A percentile compares a stretch with the other conserved stretches of the same genome.
Conservation (phyloP, 2,113 vertebrate genomes). For the Carassius auratus region DNA sequence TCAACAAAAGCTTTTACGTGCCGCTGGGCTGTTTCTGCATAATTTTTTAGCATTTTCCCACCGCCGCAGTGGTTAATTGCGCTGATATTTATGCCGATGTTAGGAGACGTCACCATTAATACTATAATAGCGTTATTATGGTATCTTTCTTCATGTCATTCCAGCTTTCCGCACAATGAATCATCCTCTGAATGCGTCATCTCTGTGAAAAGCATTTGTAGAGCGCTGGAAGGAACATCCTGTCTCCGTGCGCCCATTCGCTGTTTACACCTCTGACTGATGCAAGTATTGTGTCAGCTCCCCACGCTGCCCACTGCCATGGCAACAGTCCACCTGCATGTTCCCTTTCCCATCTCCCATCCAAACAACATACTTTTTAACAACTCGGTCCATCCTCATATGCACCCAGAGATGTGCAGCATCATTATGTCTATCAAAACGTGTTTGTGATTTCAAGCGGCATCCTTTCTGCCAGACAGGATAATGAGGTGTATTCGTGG, state of each 20-base stretch:
- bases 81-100: slow-evolving; percentile 1
- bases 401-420: neutral
- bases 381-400: neutral
- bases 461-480: neutral
- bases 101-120: slow-evolving; percentile 16
- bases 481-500: neutral
- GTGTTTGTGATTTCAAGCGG: slow-evolving; percentile 1
- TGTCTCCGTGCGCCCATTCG: slow-evolving; percentile 1
- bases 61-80: neutral
- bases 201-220: slow-evolving; percentile 37
- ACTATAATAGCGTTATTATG: slow-evolving; percentile 40
- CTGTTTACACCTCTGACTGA: slow-evolving; percentile 51
- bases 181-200: slow-evolving; percentile 14
- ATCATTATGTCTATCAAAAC: slow-evolving; percentile 16
- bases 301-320: slow-evolving; percentile 53
- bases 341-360: slow-evolving; percentile 32
- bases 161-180: slow-evolving; percentile 23
- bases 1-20: slow-evolving; percentile 48
- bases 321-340: slow-evolving; percentile 51
- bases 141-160: slow-evolving; percentile 11
- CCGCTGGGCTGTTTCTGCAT: neutral
- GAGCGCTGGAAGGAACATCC: slow-evolving; percentile 36
- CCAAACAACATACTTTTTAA: slow-evolving; percentile 12
- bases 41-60: neutral
- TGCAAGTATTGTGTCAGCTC: slow-evolving; percentile 60